Evolutionary conservation across 1,140 invertebrate genomes (phyloP).

Genomic region (Trachymyrmex cornetzi): DNA sequence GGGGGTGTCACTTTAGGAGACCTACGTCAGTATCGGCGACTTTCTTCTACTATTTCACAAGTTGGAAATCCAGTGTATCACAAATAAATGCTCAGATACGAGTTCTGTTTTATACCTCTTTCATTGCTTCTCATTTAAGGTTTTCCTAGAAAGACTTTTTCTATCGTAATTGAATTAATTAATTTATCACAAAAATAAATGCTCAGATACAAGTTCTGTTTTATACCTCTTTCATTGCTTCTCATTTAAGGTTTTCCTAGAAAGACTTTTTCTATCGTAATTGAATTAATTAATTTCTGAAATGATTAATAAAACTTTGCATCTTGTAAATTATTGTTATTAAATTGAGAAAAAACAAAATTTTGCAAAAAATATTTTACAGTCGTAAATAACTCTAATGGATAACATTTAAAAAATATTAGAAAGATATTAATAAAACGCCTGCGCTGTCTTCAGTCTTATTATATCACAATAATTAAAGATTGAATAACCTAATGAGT

Average conservation of each 20-base stretch:
- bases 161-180: background rate
- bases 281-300: constrained; percentile 1
- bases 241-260: background rate
- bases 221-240: background rate
- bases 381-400: background rate
- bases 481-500: background rate
- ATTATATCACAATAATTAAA: background rate
- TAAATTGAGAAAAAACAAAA: background rate
- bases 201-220: background rate
- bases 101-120: background rate
- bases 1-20: too few species aligned
- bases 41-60: constrained; percentile 8
- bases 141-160: background rate
- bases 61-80: background rate
- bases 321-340: background rate
- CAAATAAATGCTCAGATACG: constrained; percentile 17
- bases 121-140: background rate
- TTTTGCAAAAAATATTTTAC: background rate
- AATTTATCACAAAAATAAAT: constrained; percentile 35
- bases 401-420: background rate
- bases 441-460: background rate
- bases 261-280: background rate
- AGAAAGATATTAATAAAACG: background rate
- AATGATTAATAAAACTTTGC: background rate
- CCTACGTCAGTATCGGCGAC: too few species aligned